Evolutionary conservation across 2,797 vertebrate species (phyloP), one percentile per base, ranked within the genome.

Genomic region (Clangula hyemalis): DNA sequence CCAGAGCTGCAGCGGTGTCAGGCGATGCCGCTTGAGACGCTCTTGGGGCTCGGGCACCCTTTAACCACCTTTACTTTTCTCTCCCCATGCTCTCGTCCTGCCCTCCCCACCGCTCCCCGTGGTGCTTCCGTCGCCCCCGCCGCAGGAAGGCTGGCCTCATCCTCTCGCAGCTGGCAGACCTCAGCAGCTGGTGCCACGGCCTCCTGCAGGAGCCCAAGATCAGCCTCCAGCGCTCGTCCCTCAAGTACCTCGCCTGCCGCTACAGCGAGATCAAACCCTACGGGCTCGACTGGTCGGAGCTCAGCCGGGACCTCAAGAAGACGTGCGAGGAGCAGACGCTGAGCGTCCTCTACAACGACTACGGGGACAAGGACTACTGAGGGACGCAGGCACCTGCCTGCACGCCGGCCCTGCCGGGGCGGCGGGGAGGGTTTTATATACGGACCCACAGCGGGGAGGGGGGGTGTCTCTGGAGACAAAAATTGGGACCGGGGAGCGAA

Each of bases 201-300:
- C 99, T 99, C 62, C 98, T 99, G 16, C 99, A 99, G 97, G 99
- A 99, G 97, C 98, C 99, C 49, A 99, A 99, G 98, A 99, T 99
- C 43, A 98, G 98, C 90, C 98, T 99, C n/a, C 98, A 99, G 41
- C 98, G 99, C 70, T 98, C 98, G 4, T 98, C 99, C 25, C 98
- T 99, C 86, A 99, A 98, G 96, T 99, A 98, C 98, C 98, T 99
- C 22, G 98, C 99, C 89, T 99, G 99, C 94, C 99, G 99, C 82
- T 99, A 99, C 98, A 99, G 99, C 1, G 99, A 99, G 98, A 99
- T 99, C 97, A 99, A 99, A 96, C 98, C 98, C 66, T 99, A 99
- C 3, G 98, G 99, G 79, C 98, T 99, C 13, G 98, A 99, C 98
- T 99, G 99, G 99, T 98, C 98, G 0, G 98, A 99, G 96, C 98